phyloP scores from a whole-genome alignment of 2,888 invertebrate species.

The Dryococelus australis region DNA sequence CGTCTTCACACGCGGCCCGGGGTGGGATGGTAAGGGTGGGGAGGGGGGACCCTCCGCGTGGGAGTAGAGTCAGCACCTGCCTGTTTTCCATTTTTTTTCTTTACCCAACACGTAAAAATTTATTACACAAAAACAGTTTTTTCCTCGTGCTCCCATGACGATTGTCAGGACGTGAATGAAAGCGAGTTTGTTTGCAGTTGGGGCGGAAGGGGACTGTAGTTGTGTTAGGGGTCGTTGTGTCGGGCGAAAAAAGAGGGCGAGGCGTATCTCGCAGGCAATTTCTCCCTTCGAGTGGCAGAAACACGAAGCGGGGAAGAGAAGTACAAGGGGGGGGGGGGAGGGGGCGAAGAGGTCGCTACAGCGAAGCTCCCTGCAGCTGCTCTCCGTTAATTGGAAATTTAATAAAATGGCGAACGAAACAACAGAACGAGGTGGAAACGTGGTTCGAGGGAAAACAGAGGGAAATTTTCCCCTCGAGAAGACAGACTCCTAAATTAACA shows the following conservation, averaged over 20 bases:
- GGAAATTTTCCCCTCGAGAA: neutral
- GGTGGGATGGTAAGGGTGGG: no score
- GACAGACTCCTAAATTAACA: neutral
- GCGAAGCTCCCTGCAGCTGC: neutral
- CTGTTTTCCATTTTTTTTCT: neutral
- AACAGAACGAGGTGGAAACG: neutral
- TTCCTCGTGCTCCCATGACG: neutral
- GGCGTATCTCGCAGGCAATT: conserved; percentile 9
- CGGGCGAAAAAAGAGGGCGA: neutral
- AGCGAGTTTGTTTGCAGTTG: neutral
- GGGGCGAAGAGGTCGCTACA: neutral
- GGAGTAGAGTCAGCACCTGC: neutral
- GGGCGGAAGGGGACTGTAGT: neutral
- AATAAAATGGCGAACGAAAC: neutral
- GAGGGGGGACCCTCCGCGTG: neutral
- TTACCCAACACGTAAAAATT: neutral
- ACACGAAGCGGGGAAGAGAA: neutral
- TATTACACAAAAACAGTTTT: neutral
- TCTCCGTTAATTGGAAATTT: conserved; percentile 11
- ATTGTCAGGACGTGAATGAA: neutral
- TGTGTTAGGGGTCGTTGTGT: conserved; percentile 10
- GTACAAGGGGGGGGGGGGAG: neutral
- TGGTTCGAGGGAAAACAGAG: neutral
- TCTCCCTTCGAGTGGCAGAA: conserved; percentile 16
- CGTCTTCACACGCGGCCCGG: neutral